A percentile compares a stretch with the other conserved stretches of the same genome.
Evolutionary conservation across 23 tunicate species (phyloP).

Genomic region (Trididemnum miniatum): DNA sequence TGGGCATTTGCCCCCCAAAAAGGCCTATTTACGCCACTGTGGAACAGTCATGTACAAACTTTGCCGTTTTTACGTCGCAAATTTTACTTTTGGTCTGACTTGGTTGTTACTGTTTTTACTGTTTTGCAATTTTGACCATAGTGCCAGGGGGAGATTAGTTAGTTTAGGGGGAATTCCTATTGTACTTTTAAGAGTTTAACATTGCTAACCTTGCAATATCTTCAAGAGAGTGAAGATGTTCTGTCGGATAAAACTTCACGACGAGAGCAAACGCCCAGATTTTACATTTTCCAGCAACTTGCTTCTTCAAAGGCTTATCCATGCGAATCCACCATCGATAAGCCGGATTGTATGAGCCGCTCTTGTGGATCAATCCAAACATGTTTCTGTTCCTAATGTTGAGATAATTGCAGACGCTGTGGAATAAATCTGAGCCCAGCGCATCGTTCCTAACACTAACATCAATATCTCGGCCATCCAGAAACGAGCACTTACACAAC

Average conservation of each 20-base stretch:
- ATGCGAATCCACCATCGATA: conserved; percentile 86
- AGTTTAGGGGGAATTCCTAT: too few relatives aligned
- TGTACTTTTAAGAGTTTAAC: too few relatives aligned
- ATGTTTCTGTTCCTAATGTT: conserved; percentile 39
- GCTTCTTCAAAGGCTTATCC: conserved; percentile 57
- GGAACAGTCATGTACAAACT: too few relatives aligned
- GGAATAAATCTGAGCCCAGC: conserved; percentile 60
- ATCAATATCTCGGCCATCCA: conserved; percentile 69
- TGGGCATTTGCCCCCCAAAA: too few relatives aligned
- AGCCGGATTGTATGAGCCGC: conserved; percentile 50
- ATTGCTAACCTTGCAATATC: neutral
- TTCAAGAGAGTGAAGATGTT: conserved; percentile 17
- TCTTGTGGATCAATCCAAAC: conserved; percentile 65
- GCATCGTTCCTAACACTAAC: conserved; percentile 66
- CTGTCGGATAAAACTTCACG: conserved; percentile 66
- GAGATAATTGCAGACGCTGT: conserved; percentile 74
- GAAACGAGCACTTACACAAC: conserved; percentile 68
- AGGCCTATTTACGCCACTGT: too few relatives aligned
- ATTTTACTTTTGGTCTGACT: too few relatives aligned
- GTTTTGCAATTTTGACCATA: too few relatives aligned
- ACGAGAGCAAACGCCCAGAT: conserved; percentile 83
- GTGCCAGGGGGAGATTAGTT: too few relatives aligned
- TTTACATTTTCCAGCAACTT: conserved; percentile 76
- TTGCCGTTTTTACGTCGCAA: too few relatives aligned
- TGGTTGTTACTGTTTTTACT: too few relatives aligned